Conservation (phyloP, 2,797 vertebrate genomes). For the Podarcis siculus region DNA sequence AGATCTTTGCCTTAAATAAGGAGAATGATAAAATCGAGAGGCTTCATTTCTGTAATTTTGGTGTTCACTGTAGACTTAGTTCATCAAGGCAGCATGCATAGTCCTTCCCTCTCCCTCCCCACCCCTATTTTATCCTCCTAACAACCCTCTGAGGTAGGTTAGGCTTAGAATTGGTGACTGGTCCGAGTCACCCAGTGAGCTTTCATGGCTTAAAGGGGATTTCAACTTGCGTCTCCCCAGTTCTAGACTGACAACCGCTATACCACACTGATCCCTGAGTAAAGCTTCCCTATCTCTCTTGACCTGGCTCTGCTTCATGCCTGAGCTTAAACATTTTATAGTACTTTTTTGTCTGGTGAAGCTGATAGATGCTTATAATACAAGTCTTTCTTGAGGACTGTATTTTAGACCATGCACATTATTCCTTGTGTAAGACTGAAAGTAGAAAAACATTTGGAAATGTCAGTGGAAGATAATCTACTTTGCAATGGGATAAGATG, state of each 20-base stretch:
- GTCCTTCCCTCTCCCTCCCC: too few species aligned
- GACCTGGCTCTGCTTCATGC: background rate
- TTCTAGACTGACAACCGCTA: background rate
- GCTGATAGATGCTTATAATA: background rate
- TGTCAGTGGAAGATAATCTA: background rate
- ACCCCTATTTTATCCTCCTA: too few species aligned
- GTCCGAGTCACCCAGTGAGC: too few species aligned
- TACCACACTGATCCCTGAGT: background rate
- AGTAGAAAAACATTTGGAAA: background rate
- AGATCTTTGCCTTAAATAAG: background rate
- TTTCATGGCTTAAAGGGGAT: too few species aligned
- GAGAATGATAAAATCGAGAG: background rate
- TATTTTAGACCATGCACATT: background rate
- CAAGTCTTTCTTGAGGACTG: background rate
- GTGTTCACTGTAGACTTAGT: background rate
- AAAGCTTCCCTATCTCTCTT: background rate
- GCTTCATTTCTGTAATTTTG: background rate
- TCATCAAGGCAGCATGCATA: too few species aligned
- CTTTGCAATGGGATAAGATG: background rate
- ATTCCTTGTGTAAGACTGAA: background rate
- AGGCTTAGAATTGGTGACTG: too few species aligned
- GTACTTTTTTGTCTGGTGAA: background rate
- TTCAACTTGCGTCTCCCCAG: too few species aligned
- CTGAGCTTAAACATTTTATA: background rate
- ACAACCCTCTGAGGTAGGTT: too few species aligned